Evolutionary conservation across 2,113 vertebrate genomes (phyloP), one percentile per base, ranked within the genome.

Genomic region (pig (Sus scrofa)): DNA sequence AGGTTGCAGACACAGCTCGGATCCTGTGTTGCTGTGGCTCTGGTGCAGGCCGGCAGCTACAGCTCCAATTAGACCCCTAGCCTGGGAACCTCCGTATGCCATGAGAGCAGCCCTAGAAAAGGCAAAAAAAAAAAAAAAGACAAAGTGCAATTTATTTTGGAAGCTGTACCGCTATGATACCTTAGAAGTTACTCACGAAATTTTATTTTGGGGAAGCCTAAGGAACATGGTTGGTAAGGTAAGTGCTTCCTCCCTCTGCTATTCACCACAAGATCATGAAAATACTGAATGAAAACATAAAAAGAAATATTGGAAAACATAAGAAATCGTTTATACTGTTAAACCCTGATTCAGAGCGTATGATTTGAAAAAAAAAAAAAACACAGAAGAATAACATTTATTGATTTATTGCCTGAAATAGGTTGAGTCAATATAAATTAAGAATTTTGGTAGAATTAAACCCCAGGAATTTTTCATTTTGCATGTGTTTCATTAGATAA

Each of bases 361-460:
- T 50, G 26, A 84, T 63, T 62, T 44, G n/a, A 44, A 86, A 92
- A 88, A 86, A 92, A 88, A 75, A 56, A 4, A 34, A 77, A 91
- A 62, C 39, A 24, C 8, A 18, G 15, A 81, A 67, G 14, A 50
- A 71, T 19, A 1, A 39, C 24, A 52, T 71, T 81, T 77, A 89
- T 65, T 58, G 7, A 52, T 71, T 81, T 77, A 89, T 65, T 58
- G 7, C 11, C 30, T 54, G 26, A 78, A 77, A 75, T 39, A 95
- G 12, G 0, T 13, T 89, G 32, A 67, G 13, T 1, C 24, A 94
- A 94, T 26, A 71, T 56, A n/a, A 78, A 56, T 58, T 1, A 93
- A 91, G 7, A 83, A 92, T 50, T 71, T 12, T 22, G 3, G 14
- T 70, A 85, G 24, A 71, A 54, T 96, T 91, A 75, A 74, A 78